A percentile compares a stretch with the other conserved stretches of the same genome.
These are phyloP conservation scores for Crossaster papposus DNA, from an alignment of 53 echinoderm and acorn worm species.

Conservation along the genomic window DNA sequence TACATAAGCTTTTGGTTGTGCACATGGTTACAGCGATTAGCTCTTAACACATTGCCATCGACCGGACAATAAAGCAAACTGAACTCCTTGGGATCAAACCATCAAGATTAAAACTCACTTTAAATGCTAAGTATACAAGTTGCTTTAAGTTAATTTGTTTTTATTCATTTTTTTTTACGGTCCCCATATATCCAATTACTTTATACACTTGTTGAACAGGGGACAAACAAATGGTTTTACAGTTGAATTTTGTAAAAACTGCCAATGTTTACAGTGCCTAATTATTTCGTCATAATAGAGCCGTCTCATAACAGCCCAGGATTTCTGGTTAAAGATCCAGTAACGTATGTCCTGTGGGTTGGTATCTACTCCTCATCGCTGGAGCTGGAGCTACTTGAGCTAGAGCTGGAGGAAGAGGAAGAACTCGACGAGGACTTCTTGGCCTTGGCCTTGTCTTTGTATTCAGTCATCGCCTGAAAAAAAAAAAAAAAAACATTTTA, in stretches of 20 bases:
- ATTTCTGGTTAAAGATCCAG: neutral
- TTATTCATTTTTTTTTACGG: neutral
- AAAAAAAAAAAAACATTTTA: neutral
- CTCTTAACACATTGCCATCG: neutral
- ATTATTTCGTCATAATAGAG: neutral
- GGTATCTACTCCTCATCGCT: conserved; percentile 67
- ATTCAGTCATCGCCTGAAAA: conserved; percentile 74
- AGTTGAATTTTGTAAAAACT: neutral
- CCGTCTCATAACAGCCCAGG: too few species aligned
- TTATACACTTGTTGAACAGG: neutral
- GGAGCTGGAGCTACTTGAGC: conserved; percentile 73
- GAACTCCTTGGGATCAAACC: neutral
- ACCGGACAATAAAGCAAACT: neutral
- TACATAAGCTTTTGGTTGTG: neutral
- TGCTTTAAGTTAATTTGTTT: neutral
- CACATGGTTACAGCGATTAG: neutral
- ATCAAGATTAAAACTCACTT: neutral
- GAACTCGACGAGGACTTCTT: conserved; percentile 75
- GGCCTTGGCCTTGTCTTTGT: conserved; percentile 67
- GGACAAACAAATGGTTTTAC: neutral
- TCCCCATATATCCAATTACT: neutral
- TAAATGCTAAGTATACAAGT: neutral
- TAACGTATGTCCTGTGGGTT: neutral
- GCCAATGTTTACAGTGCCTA: neutral
- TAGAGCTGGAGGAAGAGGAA: conserved; percentile 75